A percentile compares a stretch with the other conserved stretches of the same genome.
Evolutionary conservation across 2,113 vertebrate genomes (phyloP).

Genomic region (Heloderma charlesbogerti): DNA sequence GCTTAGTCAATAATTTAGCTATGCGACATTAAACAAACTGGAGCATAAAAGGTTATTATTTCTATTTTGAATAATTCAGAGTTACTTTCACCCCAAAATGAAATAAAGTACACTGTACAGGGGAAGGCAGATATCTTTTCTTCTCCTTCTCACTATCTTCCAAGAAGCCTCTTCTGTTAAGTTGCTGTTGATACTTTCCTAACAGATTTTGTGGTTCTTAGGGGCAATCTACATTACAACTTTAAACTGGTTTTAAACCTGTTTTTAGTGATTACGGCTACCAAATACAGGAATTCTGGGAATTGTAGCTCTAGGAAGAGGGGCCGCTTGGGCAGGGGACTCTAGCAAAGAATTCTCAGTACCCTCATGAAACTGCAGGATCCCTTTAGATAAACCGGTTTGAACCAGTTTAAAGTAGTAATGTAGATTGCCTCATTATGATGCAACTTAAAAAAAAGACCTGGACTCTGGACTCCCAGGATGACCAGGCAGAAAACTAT

Average conservation of each 20-base stretch:
- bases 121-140: constrained; percentile 41
- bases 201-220: constrained; percentile 47
- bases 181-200: constrained; percentile 34
- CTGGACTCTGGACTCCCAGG: background rate
- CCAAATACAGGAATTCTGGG: too few relatives aligned
- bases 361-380: too few relatives aligned
- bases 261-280: too few relatives aligned
- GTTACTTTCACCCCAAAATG: constrained; percentile 50
- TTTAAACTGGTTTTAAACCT: too few relatives aligned
- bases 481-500: constrained; percentile 35
- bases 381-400: too few relatives aligned
- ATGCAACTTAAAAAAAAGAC: constrained; percentile 28
- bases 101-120: constrained; percentile 54
- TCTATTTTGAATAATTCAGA: constrained; percentile 56
- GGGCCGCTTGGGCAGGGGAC: too few relatives aligned
- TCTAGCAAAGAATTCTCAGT: too few relatives aligned
- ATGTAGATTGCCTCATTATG: too few relatives aligned
- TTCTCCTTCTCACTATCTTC: constrained; percentile 59
- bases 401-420: too few relatives aligned
- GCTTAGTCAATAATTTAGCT: constrained; percentile 53
- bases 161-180: constrained; percentile 32
- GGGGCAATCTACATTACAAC: too few relatives aligned
- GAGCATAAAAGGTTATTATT: constrained; percentile 25
- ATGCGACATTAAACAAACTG: constrained; percentile 34
- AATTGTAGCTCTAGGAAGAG: too few relatives aligned